Conservation (phyloP, 1,140 invertebrate genomes). For the Eurosta solidaginis region DNA sequence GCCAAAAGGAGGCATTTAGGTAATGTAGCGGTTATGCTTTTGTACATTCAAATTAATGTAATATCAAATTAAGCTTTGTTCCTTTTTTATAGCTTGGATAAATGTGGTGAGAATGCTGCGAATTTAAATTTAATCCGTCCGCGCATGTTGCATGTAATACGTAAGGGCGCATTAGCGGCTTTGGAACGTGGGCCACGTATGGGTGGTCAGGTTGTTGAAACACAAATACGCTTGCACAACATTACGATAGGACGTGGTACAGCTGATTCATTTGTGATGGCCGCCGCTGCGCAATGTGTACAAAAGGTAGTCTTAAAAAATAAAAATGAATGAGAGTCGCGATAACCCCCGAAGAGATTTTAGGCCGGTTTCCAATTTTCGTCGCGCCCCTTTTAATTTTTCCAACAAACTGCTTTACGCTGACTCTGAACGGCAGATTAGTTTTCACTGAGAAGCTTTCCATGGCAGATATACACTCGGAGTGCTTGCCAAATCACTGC, state of each 20-base stretch:
- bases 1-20: slow-evolving; percentile 48
- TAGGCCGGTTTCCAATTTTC: no score
- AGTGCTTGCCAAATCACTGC: no score
- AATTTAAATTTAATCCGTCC: slow-evolving; percentile 68
- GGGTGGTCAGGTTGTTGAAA: slow-evolving; percentile 74
- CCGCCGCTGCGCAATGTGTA: slow-evolving; percentile 78
- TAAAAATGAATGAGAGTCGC: no score
- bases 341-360: no score
- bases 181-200: slow-evolving; percentile 74
- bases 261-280: slow-evolving; percentile 76
- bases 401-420: no score
- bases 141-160: slow-evolving; percentile 66
- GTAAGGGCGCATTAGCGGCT: slow-evolving; percentile 68
- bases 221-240: slow-evolving; percentile 77
- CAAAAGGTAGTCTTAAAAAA: slow-evolving; percentile 66
- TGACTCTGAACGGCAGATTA: no score
- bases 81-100: slow-evolving; percentile 65
- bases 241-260: slow-evolving; percentile 74
- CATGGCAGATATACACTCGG: no score
- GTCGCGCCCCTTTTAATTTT: no score
- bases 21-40: not conserved
- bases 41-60: not conserved
- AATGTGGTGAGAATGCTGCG: slow-evolving; percentile 66
- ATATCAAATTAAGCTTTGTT: not conserved
- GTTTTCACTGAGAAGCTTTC: no score